These are phyloP conservation scores for Rhinopithecus roxellana DNA, from an alignment of 2,113 vertebrate genomes.

Conservation along the genomic window DNA sequence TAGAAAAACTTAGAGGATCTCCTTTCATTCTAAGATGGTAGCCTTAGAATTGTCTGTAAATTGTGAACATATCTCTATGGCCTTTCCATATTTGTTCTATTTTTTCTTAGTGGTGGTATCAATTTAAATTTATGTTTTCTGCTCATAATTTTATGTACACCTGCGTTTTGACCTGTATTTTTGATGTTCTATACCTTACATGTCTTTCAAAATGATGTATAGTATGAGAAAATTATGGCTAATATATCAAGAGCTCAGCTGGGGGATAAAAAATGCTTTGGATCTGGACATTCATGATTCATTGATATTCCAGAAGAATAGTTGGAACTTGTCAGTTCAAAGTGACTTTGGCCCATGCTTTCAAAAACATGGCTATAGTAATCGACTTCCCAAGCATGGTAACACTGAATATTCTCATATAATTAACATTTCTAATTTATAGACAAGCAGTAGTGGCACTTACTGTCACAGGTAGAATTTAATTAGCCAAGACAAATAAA, in stretches of 20 bases:
- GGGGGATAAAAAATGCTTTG: not conserved
- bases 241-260: not conserved
- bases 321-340: constrained; percentile 25
- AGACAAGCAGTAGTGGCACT: constrained; percentile 45
- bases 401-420: constrained; percentile 59
- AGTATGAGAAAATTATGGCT: not conserved
- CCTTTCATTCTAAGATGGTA: not conserved
- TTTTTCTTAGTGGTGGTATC: not conserved
- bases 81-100: not conserved
- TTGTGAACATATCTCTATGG: not conserved
- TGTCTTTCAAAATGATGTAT: not conserved
- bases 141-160: not conserved
- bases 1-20: not conserved
- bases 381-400: constrained; percentile 25
- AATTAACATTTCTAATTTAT: constrained; percentile 69
- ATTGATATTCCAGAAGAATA: constrained; percentile 23
- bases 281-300: not conserved
- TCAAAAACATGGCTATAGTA: constrained; percentile 36
- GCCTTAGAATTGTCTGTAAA: not conserved
- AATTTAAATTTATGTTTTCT: constrained; percentile 29
- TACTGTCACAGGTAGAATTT: constrained; percentile 64
- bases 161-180: not conserved
- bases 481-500: constrained; percentile 71
- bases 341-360: constrained; percentile 48
- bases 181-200: not conserved